Evolutionary conservation across 2,113 vertebrate species (phyloP).

Genomic region (Actenoides lindsayi): DNA sequence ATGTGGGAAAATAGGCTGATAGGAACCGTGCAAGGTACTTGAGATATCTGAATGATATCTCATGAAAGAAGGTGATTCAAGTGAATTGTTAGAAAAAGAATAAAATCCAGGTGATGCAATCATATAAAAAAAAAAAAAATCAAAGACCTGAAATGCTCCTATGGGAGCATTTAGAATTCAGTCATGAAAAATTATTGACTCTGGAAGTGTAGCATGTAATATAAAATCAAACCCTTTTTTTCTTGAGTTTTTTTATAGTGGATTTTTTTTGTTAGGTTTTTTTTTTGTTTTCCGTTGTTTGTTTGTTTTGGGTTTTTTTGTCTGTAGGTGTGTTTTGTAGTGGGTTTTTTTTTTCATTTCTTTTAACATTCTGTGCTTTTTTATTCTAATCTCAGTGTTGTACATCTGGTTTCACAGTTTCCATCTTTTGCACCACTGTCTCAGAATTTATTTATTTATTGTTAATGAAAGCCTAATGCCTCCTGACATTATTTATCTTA

Average conservation of each 20-base stretch:
- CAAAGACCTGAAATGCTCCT: neutral
- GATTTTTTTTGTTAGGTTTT: too few species aligned
- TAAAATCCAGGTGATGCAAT: neutral
- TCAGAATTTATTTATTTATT: neutral
- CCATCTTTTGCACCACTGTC: neutral
- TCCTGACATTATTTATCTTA: neutral
- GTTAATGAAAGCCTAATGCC: neutral
- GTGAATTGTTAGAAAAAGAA: neutral
- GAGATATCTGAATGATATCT: neutral
- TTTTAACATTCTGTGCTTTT: neutral
- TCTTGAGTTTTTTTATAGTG: too few species aligned
- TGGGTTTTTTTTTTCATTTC: neutral
- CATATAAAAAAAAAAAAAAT: neutral
- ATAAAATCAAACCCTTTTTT: neutral
- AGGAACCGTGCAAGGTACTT: neutral
- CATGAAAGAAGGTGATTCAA: neutral
- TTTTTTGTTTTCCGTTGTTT: too few species aligned
- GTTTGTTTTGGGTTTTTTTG: neutral
- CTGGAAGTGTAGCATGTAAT: neutral
- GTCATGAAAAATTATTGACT: neutral
- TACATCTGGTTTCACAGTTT: neutral
- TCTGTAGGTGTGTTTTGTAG: too few species aligned
- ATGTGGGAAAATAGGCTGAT: neutral
- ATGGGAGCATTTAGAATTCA: neutral
- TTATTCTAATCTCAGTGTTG: rapidly evolving